These are phyloP conservation scores for Rhodophaea formosa DNA, from an alignment of 2,888 invertebrate species.

Conservation along the genomic window DNA sequence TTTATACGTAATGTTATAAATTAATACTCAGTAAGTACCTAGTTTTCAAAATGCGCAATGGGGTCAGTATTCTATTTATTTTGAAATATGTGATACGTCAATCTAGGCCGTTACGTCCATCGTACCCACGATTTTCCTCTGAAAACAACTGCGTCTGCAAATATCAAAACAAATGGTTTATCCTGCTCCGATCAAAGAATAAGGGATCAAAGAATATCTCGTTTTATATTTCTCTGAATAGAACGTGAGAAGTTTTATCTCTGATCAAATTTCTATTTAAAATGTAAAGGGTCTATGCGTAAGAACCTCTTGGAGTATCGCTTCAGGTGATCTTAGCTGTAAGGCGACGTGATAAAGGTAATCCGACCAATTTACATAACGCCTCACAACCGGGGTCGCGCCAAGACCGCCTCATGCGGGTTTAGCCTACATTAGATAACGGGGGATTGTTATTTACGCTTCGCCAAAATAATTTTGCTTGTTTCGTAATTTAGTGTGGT, in stretches of 20 bases:
- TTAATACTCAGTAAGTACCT: too few species aligned
- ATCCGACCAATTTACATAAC: conserved; percentile 59
- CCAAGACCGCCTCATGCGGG: background rate
- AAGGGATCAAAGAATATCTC: conserved; percentile 10
- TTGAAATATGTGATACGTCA: too few species aligned
- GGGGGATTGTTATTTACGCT: conserved; percentile 4
- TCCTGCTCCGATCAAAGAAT: background rate
- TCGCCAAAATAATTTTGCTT: background rate
- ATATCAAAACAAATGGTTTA: background rate
- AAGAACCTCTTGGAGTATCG: conserved; percentile 36
- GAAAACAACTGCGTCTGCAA: background rate
- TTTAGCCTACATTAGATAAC: conserved; percentile 2
- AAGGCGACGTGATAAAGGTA: conserved; percentile 47
- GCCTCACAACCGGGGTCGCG: conserved; percentile 26
- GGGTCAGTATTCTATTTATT: too few species aligned
- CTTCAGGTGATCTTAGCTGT: conserved; percentile 37
- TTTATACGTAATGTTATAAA: too few species aligned
- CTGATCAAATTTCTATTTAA: conserved; percentile 15
- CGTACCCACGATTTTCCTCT: background rate
- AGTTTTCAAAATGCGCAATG: too few species aligned
- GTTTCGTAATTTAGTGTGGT: background rate
- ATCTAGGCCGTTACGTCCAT: too few species aligned
- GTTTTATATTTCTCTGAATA: conserved; percentile 2
- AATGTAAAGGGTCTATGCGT: background rate
- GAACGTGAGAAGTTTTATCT: conserved; percentile 1